These are phyloP conservation scores for Catonia carolina DNA, from an alignment of 2,888 invertebrate genomes.

Conservation along the genomic window DNA sequence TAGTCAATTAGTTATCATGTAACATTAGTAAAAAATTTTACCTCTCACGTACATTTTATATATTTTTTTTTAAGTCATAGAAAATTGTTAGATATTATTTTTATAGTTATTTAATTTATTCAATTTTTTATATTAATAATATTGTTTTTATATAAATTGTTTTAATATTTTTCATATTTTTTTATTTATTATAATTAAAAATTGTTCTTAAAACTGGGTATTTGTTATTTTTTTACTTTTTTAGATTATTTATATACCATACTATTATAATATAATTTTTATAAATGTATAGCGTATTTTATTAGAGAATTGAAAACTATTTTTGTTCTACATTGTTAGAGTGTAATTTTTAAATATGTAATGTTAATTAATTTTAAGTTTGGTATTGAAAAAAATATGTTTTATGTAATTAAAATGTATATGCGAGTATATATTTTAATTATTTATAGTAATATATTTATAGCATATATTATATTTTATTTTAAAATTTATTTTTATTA, in stretches of 20 bases:
- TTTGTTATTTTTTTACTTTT: no score
- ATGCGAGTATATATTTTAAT: constrained; percentile 11
- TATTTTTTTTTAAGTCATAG: neutral
- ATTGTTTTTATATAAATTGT: no score
- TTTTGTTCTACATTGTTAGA: neutral
- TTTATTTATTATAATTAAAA: no score
- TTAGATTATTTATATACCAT: neutral
- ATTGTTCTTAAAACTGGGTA: no score
- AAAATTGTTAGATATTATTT: neutral
- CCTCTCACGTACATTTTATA: no score
- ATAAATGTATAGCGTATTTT: neutral
- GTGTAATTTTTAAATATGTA: constrained; percentile 5
- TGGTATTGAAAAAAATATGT: constrained; percentile 17
- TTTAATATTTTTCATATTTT: no score
- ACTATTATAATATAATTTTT: neutral
- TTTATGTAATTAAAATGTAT: constrained; percentile 6
- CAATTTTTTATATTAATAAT: neutral
- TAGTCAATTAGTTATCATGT: no score
- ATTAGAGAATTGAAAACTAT: constrained; percentile 1
- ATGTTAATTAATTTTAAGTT: constrained; percentile 15
- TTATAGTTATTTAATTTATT: constrained; percentile 3
- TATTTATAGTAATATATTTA: constrained; percentile 18
- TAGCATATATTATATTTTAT: constrained; percentile 1
- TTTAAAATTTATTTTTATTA: constrained; percentile 14
- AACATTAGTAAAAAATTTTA: neutral